A percentile compares a stretch with the other conserved stretches of the same genome.
phyloP scores from a whole-genome alignment of 92 coral and sea anemone species.

The Porites divaricata region DNA sequence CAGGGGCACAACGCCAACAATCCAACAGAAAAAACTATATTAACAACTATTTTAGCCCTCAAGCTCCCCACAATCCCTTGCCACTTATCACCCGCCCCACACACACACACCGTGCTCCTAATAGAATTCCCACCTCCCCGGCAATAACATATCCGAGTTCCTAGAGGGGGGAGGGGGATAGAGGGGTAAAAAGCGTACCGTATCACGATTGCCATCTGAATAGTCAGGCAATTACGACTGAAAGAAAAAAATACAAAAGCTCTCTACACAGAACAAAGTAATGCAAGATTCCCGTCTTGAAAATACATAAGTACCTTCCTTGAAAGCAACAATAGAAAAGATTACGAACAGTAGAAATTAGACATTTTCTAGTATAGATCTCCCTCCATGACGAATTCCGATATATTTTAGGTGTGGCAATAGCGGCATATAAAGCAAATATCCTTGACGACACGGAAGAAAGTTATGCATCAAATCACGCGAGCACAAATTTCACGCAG shows the following conservation, averaged over 20 bases:
- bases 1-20: too few relatives aligned
- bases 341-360: neutral
- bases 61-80: too few relatives aligned
- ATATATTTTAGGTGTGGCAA: neutral
- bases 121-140: too few relatives aligned
- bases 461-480: conserved; percentile 7
- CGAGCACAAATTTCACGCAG: conserved; percentile 20
- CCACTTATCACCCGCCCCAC: too few relatives aligned
- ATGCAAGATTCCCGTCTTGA: conserved; percentile 1
- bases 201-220: neutral
- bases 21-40: too few relatives aligned
- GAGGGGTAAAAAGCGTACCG: too few relatives aligned
- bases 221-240: neutral
- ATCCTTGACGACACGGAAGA: neutral
- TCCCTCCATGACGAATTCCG: too few relatives aligned
- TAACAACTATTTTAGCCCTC: too few relatives aligned
- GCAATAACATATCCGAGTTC: too few relatives aligned
- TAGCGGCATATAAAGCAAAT: neutral
- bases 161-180: too few relatives aligned
- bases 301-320: neutral
- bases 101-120: too few relatives aligned
- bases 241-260: neutral
- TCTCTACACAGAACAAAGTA: conserved; percentile 8
- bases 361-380: neutral
- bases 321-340: neutral